phyloP scores from a whole-genome alignment of 1,140 invertebrate species.

The Brachionus koreanus region DNA sequence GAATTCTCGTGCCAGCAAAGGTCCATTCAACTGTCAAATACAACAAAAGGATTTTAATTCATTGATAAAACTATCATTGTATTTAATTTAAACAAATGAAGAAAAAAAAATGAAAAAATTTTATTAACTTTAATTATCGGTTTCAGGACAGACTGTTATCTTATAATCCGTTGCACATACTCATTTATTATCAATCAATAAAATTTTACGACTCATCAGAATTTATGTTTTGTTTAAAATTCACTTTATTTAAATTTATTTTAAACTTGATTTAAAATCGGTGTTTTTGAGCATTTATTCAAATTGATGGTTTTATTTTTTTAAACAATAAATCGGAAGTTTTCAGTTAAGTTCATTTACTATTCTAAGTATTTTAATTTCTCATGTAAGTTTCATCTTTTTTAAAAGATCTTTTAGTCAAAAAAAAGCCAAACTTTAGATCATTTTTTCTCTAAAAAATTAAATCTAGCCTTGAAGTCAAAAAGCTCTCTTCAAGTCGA shows the following conservation, averaged over 20 bases:
- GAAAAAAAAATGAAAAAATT: no score
- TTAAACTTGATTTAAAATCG: not conserved
- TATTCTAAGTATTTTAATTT: not conserved
- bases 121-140: not conserved
- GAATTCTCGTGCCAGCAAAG: constrained; percentile 19
- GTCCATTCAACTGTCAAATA: constrained; percentile 28
- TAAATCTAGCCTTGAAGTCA: no score
- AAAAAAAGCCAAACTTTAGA: no score
- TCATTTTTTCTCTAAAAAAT: no score
- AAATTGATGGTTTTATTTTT: not conserved
- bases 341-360: not conserved
- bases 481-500: no score
- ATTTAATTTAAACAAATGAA: not conserved
- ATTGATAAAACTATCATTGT: not conserved
- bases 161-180: not conserved
- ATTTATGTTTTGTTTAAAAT: not conserved
- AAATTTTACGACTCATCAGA: not conserved
- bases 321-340: not conserved
- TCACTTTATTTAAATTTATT: not conserved
- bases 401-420: no score
- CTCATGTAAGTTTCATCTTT: no score
- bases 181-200: constrained; percentile 10
- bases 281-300: not conserved
- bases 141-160: not conserved
- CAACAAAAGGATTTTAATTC: not conserved